Evolutionary conservation across 2,797 vertebrate species (phyloP).

Genomic region (Diplodus puntazzo): DNA sequence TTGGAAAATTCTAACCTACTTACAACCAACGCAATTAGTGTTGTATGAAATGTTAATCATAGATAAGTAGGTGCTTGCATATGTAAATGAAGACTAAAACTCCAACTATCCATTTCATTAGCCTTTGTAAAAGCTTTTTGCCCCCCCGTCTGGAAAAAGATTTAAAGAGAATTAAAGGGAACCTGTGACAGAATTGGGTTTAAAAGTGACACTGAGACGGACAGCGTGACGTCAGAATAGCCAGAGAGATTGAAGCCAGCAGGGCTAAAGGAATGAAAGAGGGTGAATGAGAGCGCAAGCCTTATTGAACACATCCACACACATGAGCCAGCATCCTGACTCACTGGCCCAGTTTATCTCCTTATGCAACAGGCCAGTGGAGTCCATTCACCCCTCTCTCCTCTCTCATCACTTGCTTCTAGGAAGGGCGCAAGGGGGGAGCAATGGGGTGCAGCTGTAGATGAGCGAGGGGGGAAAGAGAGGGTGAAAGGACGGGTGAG

Average conservation of each 20-base stretch:
- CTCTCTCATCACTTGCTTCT: constrained; percentile 61
- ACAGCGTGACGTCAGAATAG: constrained; percentile 47
- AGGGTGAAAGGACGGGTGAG: constrained; percentile 28
- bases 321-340: constrained; percentile 63
- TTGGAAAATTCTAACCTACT: constrained; percentile 2
- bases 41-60: constrained; percentile 16
- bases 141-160: constrained; percentile 19
- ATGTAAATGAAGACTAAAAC: constrained; percentile 27
- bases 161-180: constrained; percentile 19
- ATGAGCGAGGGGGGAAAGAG: constrained; percentile 18
- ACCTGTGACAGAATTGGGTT: constrained; percentile 9
- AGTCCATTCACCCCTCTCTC: constrained; percentile 59
- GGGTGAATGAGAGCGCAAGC: constrained; percentile 27
- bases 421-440: constrained; percentile 46
- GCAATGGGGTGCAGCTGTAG: constrained; percentile 54
- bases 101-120: constrained; percentile 34
- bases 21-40: not conserved
- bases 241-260: constrained; percentile 36
- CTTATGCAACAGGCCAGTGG: constrained; percentile 70
- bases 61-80: constrained; percentile 18
- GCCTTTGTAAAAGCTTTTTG: constrained; percentile 51
- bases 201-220: constrained; percentile 30
- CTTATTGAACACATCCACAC: constrained; percentile 59
- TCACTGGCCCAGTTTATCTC: constrained; percentile 70
- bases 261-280: constrained; percentile 38